Evolutionary conservation across 2,797 vertebrate species (phyloP), one percentile per base, ranked within the genome.

Genomic region (Pipistrellus pygmaeus): DNA sequence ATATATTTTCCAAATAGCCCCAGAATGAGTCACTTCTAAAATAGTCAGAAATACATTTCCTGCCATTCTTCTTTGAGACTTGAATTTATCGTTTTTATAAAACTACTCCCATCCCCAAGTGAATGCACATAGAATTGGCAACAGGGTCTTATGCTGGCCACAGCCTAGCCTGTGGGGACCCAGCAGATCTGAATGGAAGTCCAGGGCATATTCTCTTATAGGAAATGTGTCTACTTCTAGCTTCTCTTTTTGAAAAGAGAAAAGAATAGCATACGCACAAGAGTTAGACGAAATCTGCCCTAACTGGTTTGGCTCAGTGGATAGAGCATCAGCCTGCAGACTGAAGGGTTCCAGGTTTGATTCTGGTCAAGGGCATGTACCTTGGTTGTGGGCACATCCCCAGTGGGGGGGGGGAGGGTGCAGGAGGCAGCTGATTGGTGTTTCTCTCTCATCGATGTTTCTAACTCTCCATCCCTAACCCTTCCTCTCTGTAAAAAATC

Each of bases 1-100:
- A 90, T 46, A 69, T 73, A 84, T 89, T 92, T 95, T 95, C 93
- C 93, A 93, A 96, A 94, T 73, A 95, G 75, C 89, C 84, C 81
- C 80, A 41, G 73, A 85, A 15, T 90, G 84, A 95, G 86, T 97
- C 96, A 96, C 62, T 95, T 93, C 84, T 97, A 76, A 96, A 96
- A 85, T 85, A 95, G 89, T 95, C 89, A 85, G 86, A 94, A 96
- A 91, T 95, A 68, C 75, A 48, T 93, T 96, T 95, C 96, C 94
- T 95, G 95, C n/a, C 4, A 92, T 96, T 94, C 94, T 94, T 95
- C 93, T 91, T 91, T 30, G 84, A 94, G 62, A 85, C 53, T 80
- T 73, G 76, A 92, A 91, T 92, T 90, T 92, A 90, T 81, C 30
- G 69, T 93, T 85, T 85, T 88, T 41, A 87, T 75, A 41, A 88